These are phyloP conservation scores for Dendrolimus houi DNA, from an alignment of 2,888 invertebrate genomes.

Conservation along the genomic window DNA sequence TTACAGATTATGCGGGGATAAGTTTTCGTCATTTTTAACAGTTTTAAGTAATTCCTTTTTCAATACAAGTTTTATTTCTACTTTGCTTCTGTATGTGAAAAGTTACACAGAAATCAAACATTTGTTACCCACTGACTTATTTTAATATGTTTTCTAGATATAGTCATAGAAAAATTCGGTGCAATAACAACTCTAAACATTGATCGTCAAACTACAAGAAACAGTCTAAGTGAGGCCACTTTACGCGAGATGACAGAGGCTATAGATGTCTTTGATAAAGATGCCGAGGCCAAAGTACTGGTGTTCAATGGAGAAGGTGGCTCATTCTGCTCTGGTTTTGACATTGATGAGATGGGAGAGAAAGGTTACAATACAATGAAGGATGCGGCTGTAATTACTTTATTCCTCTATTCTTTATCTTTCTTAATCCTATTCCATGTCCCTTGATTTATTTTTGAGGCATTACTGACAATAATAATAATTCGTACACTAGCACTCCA, in stretches of 20 bases:
- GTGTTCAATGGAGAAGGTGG: constrained; percentile 95
- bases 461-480: too few species aligned
- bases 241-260: constrained; percentile 82
- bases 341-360: constrained; percentile 83
- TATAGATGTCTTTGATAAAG: constrained; percentile 87
- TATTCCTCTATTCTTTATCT: too few species aligned
- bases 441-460: too few species aligned
- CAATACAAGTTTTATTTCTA: too few species aligned
- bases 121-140: too few species aligned
- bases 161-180: constrained; percentile 78
- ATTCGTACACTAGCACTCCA: too few species aligned
- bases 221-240: constrained; percentile 86
- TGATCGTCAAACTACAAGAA: constrained; percentile 88
- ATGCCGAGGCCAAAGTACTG: constrained; percentile 81
- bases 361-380: constrained; percentile 52
- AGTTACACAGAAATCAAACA: too few species aligned
- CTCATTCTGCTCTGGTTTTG: constrained; percentile 94
- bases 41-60: too few species aligned
- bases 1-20: too few species aligned
- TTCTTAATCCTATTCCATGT: too few species aligned
- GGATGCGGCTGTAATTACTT: constrained; percentile 53
- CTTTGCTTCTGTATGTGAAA: too few species aligned
- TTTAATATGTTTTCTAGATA: constrained; percentile 27
- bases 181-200: constrained; percentile 88
- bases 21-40: too few species aligned